phyloP scores from a whole-genome alignment of 2,113 vertebrate species.

The Noturus placidus region DNA sequence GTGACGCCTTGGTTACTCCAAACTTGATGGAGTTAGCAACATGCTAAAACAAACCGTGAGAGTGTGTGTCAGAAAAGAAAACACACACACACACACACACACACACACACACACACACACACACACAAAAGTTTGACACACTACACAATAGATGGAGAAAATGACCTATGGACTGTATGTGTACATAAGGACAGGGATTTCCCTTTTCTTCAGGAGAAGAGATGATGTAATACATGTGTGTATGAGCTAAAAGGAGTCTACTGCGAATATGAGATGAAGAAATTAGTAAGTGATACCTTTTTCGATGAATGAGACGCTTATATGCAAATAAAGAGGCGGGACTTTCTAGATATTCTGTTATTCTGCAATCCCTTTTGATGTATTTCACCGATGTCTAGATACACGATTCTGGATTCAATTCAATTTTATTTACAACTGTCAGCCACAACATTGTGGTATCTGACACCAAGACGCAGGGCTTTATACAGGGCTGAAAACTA shows the following conservation, averaged over 20 bases:
- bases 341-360: neutral
- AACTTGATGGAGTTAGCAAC: conserved; percentile 22
- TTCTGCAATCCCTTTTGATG: neutral
- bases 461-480: too few species aligned
- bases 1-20: conserved; percentile 58
- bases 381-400: too few species aligned
- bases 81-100: conserved; percentile 38
- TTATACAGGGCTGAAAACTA: neutral
- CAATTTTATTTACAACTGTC: too few species aligned
- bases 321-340: neutral
- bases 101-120: conserved; percentile 36
- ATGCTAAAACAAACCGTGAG: neutral
- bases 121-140: conserved; percentile 2
- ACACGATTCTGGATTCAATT: too few species aligned
- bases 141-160: conserved; percentile 11
- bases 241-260: neutral
- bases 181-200: conserved; percentile 27
- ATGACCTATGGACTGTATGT: neutral
- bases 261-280: neutral
- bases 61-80: neutral
- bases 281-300: neutral
- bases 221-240: conserved; percentile 11
- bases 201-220: conserved; percentile 36
- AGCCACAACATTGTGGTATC: too few species aligned
- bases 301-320: neutral